These are phyloP conservation scores for Stenotaenia linearis DNA, from an alignment of 2,888 invertebrate species.

Conservation along the genomic window DNA sequence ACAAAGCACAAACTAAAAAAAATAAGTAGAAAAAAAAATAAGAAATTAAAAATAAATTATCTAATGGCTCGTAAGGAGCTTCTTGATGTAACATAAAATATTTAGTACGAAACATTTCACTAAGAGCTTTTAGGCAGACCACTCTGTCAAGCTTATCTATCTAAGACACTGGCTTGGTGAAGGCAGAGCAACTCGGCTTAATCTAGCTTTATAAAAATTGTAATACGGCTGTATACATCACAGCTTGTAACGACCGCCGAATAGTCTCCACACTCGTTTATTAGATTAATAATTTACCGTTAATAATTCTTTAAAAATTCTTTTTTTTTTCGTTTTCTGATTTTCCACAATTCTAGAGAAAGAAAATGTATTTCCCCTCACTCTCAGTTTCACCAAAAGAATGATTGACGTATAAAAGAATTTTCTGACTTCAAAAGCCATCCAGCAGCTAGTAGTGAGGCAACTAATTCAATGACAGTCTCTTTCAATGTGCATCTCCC, in stretches of 20 bases:
- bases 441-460: not conserved
- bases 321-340: not conserved
- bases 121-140: not conserved
- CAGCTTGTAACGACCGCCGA: not conserved
- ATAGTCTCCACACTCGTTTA: not conserved
- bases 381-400: not conserved
- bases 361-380: not conserved
- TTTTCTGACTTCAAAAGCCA: not conserved
- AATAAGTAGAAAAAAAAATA: not conserved
- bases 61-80: not conserved
- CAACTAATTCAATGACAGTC: not conserved
- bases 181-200: not conserved
- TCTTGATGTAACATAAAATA: not conserved
- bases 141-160: slow-evolving; percentile 1
- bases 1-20: not conserved
- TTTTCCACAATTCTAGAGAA: not conserved
- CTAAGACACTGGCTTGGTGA: not conserved
- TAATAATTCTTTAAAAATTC: not conserved
- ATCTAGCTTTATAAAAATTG: not conserved
- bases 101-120: slow-evolving; percentile 1
- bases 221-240: not conserved
- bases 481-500: not conserved
- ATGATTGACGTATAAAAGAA: not conserved
- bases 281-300: not conserved
- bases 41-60: not conserved